Evolutionary conservation across 2,888 invertebrate species (phyloP).

Genomic region (Andrena bicolor): DNA sequence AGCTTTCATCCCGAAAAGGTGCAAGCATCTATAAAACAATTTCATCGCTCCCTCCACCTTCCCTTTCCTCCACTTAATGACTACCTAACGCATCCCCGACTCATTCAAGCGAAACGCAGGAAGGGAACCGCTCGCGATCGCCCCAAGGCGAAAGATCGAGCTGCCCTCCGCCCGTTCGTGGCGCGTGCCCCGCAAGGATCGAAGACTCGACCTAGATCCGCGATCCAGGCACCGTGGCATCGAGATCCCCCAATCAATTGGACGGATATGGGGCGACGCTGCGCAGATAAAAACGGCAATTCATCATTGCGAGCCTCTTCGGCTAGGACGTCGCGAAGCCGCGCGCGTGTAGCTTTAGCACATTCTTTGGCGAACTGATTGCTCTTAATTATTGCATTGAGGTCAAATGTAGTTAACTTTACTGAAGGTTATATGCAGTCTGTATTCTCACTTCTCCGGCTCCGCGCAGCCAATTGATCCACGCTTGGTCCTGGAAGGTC

Average conservation of each 20-base stretch:
- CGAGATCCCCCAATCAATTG: conserved; percentile 65
- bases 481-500: conserved; percentile 9
- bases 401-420: conserved; percentile 79
- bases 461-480: conserved; percentile 49
- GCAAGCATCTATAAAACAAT: background rate
- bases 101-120: background rate
- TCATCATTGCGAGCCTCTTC: conserved; percentile 62
- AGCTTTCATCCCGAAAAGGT: background rate
- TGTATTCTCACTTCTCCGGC: conserved; percentile 60
- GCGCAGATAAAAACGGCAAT: conserved; percentile 62
- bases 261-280: conserved; percentile 59
- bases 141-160: background rate
- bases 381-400: conserved; percentile 81
- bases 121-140: background rate
- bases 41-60: background rate
- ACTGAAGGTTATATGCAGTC: conserved; percentile 68
- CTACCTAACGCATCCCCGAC: background rate
- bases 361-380: conserved; percentile 74
- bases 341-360: conserved; percentile 54
- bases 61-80: background rate
- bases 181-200: conserved; percentile 16
- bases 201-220: conserved; percentile 45
- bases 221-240: background rate
- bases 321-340: background rate
- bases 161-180: background rate